phyloP scores from a whole-genome alignment of 1,140 invertebrate genomes.

The Homalodisca vitripennis region DNA sequence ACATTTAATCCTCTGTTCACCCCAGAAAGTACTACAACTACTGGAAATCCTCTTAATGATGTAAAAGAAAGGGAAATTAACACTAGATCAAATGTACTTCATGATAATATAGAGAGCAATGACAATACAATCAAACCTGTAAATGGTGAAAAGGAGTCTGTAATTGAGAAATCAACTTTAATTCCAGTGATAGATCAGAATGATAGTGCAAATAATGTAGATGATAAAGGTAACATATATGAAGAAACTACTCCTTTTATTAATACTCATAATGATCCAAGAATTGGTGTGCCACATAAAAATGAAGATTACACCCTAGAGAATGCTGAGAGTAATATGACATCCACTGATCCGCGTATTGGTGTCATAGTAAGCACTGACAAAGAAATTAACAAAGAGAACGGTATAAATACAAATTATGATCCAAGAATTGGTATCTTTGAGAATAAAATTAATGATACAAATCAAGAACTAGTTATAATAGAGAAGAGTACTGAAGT shows the following conservation, averaged over 20 bases:
- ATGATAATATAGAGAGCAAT: neutral
- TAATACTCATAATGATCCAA: conserved; percentile 1
- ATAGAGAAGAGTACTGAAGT: neutral
- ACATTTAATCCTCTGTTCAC: neutral
- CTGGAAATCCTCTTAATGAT: neutral
- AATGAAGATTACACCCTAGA: neutral
- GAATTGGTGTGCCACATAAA: neutral
- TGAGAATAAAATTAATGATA: neutral
- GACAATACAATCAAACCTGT: neutral
- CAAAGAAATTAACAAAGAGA: neutral
- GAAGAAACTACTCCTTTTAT: neutral
- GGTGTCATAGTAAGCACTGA: neutral
- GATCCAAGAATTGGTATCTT: conserved; percentile 13
- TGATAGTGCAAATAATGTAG: neutral
- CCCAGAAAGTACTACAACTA: neutral
- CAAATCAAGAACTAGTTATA: neutral
- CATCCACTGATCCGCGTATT: neutral
- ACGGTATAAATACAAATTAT: neutral
- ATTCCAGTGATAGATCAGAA: neutral
- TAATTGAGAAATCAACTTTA: neutral
- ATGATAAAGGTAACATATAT: neutral
- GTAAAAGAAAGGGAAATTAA: conserved; percentile 3
- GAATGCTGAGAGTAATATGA: neutral
- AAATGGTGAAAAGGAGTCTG: neutral
- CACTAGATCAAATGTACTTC: neutral